Base-by-base conservation (phyloP, 2,113 vertebrate genomes). In the Alces alces region DNA sequence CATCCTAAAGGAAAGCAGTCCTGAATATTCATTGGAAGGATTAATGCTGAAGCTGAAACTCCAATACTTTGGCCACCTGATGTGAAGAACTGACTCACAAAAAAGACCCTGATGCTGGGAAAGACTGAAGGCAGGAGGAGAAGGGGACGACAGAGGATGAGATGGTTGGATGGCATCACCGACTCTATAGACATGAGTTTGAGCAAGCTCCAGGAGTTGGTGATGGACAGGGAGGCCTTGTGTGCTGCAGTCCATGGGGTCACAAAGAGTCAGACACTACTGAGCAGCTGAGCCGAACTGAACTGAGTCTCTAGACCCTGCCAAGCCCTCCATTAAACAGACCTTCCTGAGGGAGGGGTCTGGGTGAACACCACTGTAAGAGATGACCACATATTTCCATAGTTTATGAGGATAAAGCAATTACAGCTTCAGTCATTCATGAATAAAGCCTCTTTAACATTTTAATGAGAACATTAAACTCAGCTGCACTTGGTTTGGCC, bases 381-480 rank as follows among this genome's bases (percentile, higher is more conserved):
- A 94, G 64, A 96, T 82, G 84, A 80, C 85, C 58, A 60, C 45
- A 14, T 78, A 96, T 84, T 91, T 97, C 89, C 95, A 94, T 58
- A 95, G 87, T 97, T 96, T 97, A 97, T 39, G 60, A 95, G 93
- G 86, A 89, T 94, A 94, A 91, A 94, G 96, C 86, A 96, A 97
- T 95, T 86, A 94, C 39, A 80, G 88, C n/a, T 30, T 94, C 91
- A 94, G 52, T 70, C 2, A 2, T 89, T 96, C 86, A 66, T 92
- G 96, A 97, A 98, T 93, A 98, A 96, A 94, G 94, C 86, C 96
- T 97, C 95, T 95, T 97, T 98, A 98, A 96, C 97, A 97, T 98
- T 96, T 98, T 98, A 98, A 98, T 98, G 97, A 98, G 97, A 98
- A 97, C 96, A 98, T 97, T 98, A 96, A 96, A 96, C 79, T 97